Percentiles rank a stretch among this genome's conserved stretches.
Conservation (phyloP, 1,140 invertebrate species). For the Caenorhabditis brenneri region DNA sequence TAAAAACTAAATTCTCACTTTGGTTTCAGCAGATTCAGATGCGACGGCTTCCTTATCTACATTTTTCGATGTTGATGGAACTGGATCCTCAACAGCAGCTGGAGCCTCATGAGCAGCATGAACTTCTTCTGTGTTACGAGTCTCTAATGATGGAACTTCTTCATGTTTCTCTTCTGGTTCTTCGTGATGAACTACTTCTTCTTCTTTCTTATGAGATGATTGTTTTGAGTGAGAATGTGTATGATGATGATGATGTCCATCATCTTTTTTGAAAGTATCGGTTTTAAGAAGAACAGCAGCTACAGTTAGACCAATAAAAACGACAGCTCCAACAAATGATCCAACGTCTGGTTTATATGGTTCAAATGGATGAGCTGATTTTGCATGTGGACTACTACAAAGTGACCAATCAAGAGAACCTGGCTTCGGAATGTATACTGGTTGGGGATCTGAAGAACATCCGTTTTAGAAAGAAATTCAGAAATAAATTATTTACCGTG, state of each 20-base stretch:
- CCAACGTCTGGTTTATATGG: conserved; percentile 16
- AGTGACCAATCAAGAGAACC: not conserved
- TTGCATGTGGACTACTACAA: not conserved
- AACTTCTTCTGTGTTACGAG: not conserved
- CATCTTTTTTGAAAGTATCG: conserved; percentile 37
- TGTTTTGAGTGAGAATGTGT: too few relatives aligned
- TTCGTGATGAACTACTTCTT: not conserved
- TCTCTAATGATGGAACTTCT: not conserved
- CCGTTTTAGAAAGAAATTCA: not conserved
- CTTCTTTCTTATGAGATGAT: too few relatives aligned
- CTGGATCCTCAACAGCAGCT: not conserved
- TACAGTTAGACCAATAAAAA: conserved; percentile 27
- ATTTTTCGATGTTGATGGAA: not conserved
- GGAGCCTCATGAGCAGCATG: not conserved
- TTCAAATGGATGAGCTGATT: conserved; percentile 7
- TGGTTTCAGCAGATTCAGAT: not conserved
- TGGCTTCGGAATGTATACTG: conserved; percentile 34
- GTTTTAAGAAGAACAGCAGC: conserved; percentile 31
- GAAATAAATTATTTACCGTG: not conserved
- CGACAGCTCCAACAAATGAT: conserved; percentile 21
- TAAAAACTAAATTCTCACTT: not conserved
- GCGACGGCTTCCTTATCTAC: not conserved
- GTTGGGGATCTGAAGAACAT: not conserved
- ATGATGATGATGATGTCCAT: conserved; percentile 1
- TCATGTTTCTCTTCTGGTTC: not conserved